Percentiles rank a stretch among this genome's conserved stretches.
Evolutionary conservation across 2,797 vertebrate genomes (phyloP).

Genomic region (Sebastes cheni): DNA sequence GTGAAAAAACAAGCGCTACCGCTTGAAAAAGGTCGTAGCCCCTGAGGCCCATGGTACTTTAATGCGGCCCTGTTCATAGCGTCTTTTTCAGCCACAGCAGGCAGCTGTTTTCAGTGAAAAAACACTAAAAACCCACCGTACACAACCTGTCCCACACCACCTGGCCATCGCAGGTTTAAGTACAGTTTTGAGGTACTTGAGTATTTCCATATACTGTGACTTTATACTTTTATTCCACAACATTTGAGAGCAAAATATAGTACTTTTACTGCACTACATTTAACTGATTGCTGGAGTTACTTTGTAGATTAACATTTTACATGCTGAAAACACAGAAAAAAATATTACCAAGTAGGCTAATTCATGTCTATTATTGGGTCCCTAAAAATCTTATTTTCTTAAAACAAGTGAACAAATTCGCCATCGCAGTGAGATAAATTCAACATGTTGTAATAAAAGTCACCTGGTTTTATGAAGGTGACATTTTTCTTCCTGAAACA

Average conservation of each 20-base stretch:
- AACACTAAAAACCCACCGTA: background rate
- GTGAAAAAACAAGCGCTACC: too few relatives aligned
- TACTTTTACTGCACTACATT: background rate
- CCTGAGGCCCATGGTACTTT: too few relatives aligned
- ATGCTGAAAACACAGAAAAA: background rate
- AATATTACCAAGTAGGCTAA: background rate
- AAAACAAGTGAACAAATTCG: background rate
- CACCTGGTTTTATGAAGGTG: background rate
- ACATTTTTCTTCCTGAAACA: too few relatives aligned
- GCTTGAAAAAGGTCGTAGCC: too few relatives aligned
- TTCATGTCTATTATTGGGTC: background rate
- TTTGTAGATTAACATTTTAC: background rate
- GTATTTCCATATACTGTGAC: too few relatives aligned
- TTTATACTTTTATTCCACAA: too few relatives aligned
- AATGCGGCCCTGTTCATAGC: too few relatives aligned
- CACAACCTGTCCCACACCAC: background rate
- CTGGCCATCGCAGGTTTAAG: too few relatives aligned
- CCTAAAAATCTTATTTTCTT: background rate
- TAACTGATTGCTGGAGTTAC: background rate
- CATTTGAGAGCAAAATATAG: too few relatives aligned
- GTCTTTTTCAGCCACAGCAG: too few relatives aligned
- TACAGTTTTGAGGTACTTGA: too few relatives aligned
- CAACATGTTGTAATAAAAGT: background rate
- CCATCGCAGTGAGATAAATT: background rate
- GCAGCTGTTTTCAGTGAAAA: background rate